Base-by-base conservation (phyloP, 2,888 invertebrate genomes). In the Opisthograptis luteolata region DNA sequence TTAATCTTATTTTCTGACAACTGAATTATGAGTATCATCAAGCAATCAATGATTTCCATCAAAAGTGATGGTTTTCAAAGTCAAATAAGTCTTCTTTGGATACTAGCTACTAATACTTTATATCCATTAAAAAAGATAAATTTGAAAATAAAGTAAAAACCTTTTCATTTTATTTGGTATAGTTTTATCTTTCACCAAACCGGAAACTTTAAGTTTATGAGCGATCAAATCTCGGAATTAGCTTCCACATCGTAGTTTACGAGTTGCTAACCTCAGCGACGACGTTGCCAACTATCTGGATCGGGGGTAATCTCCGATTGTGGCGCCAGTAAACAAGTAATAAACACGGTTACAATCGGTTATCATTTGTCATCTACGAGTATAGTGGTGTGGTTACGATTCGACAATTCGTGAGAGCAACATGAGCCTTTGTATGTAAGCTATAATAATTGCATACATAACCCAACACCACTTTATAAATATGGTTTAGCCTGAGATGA, bases 261-360 rank as follows among this genome's bases (percentile, higher is more conserved):
- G 35, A 44, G 20, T 20, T 2, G n/a, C 27, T 17, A 15, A 9
- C 20, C 22, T 24, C 35, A 20, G 8, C 20, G 8, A 43, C 27
- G 10, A 19, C 13, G 6, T 15, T 12, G 9, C 19, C 5, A 25
- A 34, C 45, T 25, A 39, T 39, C 32, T 20, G 31, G 27, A 19
- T 25, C 15, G 22, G 22, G 28, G 39, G 10, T 39, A 25, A 39
- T 39, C 31, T 32, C 32, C 10, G 40, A 47, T 34, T 47, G 47
- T 15, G 47, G 30, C 30, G 14, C 13, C 41, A 30, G 35, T 48
- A 48, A 48, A 48, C 47, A 48, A 36, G 47, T 15, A 28, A 36
- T 48, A 48, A 48, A 41, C 41, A 36, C 30, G 35, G 22, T 0
- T 12, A 24, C 28, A 4, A 20, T 22, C 25, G 42, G 12, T 32